Evolutionary conservation across 2,113 vertebrate genomes (phyloP).

Genomic region (Atherinomorus stipes): DNA sequence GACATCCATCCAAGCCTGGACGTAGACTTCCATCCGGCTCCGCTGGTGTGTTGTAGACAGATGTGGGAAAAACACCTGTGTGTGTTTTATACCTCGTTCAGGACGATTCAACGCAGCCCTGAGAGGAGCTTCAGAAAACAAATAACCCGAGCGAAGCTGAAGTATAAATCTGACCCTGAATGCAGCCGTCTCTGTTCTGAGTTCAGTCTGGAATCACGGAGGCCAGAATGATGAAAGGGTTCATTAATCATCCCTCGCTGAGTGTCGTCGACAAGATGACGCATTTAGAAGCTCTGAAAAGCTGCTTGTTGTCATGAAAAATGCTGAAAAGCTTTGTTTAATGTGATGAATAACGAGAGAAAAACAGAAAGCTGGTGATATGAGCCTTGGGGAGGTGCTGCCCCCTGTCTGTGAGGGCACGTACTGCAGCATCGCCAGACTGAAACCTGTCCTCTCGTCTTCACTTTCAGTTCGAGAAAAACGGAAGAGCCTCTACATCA

Average conservation of each 20-base stretch:
- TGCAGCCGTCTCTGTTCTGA: neutral
- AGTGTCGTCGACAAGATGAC: neutral
- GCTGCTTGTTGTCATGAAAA: neutral
- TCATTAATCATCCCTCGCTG: neutral
- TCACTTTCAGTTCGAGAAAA: slow-evolving; percentile 83
- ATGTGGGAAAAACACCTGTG: slow-evolving; percentile 2
- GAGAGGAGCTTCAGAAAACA: neutral
- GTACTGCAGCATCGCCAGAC: slow-evolving; percentile 37
- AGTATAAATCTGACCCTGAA: neutral
- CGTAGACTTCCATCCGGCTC: neutral
- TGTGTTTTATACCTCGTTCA: neutral
- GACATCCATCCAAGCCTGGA: neutral
- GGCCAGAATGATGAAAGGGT: neutral
- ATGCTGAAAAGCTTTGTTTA: slow-evolving; percentile 4
- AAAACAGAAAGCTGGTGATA: neutral
- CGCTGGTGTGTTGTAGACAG: neutral
- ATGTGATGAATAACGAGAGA: slow-evolving; percentile 10
- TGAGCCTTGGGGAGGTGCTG: slow-evolving; percentile 54
- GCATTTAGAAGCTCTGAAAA: slow-evolving; percentile 2
- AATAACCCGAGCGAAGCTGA: slow-evolving; percentile 16
- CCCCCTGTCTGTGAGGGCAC: slow-evolving; percentile 62
- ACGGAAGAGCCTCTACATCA: slow-evolving; percentile 85
- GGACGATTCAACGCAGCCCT: no score
- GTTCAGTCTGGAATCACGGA: slow-evolving; percentile 13
- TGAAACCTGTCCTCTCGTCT: slow-evolving; percentile 23